Base-by-base conservation (phyloP, 2,113 vertebrate genomes). In the Perca fluviatilis region DNA sequence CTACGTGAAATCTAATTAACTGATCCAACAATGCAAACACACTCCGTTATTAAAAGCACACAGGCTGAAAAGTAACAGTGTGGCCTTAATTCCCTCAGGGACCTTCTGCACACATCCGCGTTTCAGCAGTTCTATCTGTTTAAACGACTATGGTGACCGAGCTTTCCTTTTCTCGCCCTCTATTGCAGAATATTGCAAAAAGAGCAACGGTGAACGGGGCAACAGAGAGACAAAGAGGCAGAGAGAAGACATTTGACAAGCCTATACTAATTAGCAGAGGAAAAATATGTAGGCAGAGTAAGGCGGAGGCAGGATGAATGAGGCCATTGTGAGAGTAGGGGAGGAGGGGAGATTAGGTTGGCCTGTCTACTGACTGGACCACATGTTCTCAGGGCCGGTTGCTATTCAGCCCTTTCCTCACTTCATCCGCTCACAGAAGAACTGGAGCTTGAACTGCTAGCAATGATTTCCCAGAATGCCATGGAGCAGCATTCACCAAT, bases 261-360 rank as follows among this genome's bases (percentile, higher is more conserved):
- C 90, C 93, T 93, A 93, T 91, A 88, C 93, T 93, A 93, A 95
- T 95, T 94, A 95, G 92, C 93, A 93, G 93, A 93, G 88, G 86
- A 91, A 89, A 94, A 94, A 93, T 94, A 95, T 94, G 95, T 93
- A 93, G 91, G 92, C 94, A 92, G 93, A 93, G 92, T 92, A 92
- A 91, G 91, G 92, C 88, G 91, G 90, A 85, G 82, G 84, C 85
- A 80, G 84, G 82, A 95, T 95, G 95, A 96, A 96, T 95, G 92
- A 94, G 85, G 88, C 93, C 90, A 94, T 95, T 96, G 95, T 96
- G 83, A 91, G 85, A 64, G 70, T 69, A 56, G 74, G 69, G 86
- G 90, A 80, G 82, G 83, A 76, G 81, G 86, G 85, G 88, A 84
- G 92, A 89, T 91, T 89, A 92, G 89, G 85, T 81, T 80, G 93